Evolutionary conservation across 2,113 vertebrate genomes (phyloP).

Genomic region (Mormyrus lacerda): DNA sequence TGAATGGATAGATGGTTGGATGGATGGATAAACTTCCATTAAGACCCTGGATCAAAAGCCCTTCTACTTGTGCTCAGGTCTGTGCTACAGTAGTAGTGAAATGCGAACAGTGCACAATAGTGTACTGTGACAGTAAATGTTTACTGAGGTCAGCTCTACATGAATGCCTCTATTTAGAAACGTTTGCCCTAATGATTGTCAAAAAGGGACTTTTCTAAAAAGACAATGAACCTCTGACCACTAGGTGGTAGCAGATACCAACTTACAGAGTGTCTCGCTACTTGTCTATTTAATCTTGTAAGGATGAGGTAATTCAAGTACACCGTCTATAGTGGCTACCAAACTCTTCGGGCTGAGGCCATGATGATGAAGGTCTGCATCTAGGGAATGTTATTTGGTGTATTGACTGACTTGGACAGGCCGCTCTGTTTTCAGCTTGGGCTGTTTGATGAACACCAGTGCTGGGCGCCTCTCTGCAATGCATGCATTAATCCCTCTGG

Average conservation of each 20-base stretch:
- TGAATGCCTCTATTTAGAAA: background rate
- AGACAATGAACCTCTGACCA: background rate
- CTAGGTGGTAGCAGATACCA: background rate
- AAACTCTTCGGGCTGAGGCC: background rate
- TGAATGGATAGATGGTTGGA: background rate
- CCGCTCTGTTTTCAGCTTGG: background rate
- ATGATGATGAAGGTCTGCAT: background rate
- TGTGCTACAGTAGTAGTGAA: background rate
- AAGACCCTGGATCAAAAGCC: background rate
- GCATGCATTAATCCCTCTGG: background rate
- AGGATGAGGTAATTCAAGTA: background rate
- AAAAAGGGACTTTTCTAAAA: background rate
- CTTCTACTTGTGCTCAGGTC: background rate
- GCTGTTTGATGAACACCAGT: background rate
- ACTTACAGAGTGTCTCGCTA: too few species aligned
- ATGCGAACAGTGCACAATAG: background rate
- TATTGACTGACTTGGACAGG: background rate
- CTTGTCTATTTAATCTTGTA: background rate
- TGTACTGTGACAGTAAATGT: background rate
- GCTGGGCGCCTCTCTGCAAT: background rate
- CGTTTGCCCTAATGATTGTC: background rate
- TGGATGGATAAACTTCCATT: background rate
- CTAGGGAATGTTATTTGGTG: background rate
- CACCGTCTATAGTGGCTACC: background rate
- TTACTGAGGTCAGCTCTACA: background rate